Base-by-base conservation (phyloP, 1,140 invertebrate species). In the Neuroterus valhalla region DNA sequence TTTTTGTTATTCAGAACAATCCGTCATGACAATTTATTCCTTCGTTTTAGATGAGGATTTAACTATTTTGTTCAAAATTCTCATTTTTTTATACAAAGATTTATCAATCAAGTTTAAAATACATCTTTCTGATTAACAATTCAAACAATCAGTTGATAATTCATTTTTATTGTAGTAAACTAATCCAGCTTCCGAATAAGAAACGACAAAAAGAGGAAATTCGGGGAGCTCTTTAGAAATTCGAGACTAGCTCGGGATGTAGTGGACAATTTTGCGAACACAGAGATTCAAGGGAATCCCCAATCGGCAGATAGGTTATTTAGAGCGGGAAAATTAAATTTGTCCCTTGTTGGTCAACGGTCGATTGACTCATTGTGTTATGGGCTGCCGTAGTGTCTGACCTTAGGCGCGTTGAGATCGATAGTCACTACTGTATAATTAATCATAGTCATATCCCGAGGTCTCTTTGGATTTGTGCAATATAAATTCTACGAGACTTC, bases 341-440 rank as follows among this genome's bases (percentile, higher is more conserved):
- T 80, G 72, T 83, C 76, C 71, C 67, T 62, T 68, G 70, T n/a
- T 66, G 52, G 74, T 43, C 45, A 26, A 43, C 5, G 46, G 15
- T 62, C 55, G 55, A 62, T 62, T 62, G 3, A 69, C 11, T 38
- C n/a, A 68, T 79, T 71, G 50, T 75, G 78, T 69, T 71, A 14
- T 50, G 66, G 68, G 74, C 74, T 83, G 70, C 79, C 78, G 84
- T 85, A 85, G 78, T 72, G 81, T 81, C 78, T 88, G 87, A 87
- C 87, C 86, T 88, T 87, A 87, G 81, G 80, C 80, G 77, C 77
- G 79, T 75, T 70, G 46, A 81, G 83, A 88, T 87, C 87, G 77
- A 88, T 87, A 88, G 74, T 80, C 78, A 82, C 81, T 74, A 86
- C 86, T 83, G 80, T 86, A 86, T 86, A 87, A 87, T 87, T 86